Conservation (phyloP, 2,888 invertebrate species). For the Operophtera brumata region DNA sequence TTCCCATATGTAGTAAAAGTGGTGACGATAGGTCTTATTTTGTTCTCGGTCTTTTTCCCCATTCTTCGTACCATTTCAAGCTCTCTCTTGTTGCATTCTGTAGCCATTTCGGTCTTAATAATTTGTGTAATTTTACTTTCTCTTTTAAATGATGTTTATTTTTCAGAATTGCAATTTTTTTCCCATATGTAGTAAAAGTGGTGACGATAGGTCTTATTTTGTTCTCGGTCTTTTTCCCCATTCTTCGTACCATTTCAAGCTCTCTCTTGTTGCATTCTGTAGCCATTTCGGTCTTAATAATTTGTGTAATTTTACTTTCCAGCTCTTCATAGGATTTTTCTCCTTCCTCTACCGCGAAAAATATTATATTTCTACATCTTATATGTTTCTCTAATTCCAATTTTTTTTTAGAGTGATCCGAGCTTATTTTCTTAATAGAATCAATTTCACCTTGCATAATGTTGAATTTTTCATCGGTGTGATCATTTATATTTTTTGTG, state of each 20-base stretch:
- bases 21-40: too few species aligned
- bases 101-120: too few species aligned
- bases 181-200: neutral
- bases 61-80: too few species aligned
- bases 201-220: conserved; percentile 3
- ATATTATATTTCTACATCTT: neutral
- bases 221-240: neutral
- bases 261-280: neutral
- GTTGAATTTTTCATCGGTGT: neutral
- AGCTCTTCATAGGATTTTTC: neutral
- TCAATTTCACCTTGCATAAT: too few species aligned
- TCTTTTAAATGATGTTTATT: neutral
- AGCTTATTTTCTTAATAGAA: too few species aligned
- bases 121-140: too few species aligned
- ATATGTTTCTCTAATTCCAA: neutral
- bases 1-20: too few species aligned
- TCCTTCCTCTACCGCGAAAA: neutral
- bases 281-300: neutral
- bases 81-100: too few species aligned
- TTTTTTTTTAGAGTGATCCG: neutral
- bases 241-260: neutral
- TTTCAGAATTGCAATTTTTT: neutral
- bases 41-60: too few species aligned
- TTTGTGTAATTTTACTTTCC: neutral
- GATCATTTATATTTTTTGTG: neutral